Base-by-base conservation (phyloP, 2,113 vertebrate species). In the Nematolebias whitei region DNA sequence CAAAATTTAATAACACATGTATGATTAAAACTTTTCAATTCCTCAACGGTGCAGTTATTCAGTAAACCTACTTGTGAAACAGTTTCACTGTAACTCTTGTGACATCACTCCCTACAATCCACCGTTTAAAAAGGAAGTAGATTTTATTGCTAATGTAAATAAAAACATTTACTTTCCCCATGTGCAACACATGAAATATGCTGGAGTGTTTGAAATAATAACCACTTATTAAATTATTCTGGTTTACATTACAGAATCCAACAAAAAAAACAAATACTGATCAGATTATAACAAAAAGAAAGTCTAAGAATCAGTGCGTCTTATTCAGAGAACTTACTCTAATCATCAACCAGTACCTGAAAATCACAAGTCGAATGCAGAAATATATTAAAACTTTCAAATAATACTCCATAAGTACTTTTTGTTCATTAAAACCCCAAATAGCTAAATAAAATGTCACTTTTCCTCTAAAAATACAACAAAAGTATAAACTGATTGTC, bases 191-290 rank as follows among this genome's bases (percentile, higher is more conserved):
- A 61, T 1, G 22, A 55, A 3, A 3, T 2, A 63, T 26, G 38
- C 6, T 15, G 38, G 19, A 66, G 29, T 23, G 9, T 2, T 50
- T 54, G 40, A 71, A 63, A 80, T 48, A 39, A 39, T 3, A 53
- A 29, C 9, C 47, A n/a, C 13, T 8, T 12, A 51, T 54, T 44
- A 43, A 45, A 68, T 16, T 49, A 0, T 38, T 41, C 47, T 15
- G 18, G 20, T 3, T 5, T 49, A 43, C 24, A 71, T 64, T 23
- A 50, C 29, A 53, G 44, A 68, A 14, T 43, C 13, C 24, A 43
- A 68, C 19, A 56, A 49, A 6, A 68, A 85, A 6, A 68, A 85
- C 58, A 79, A 79, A 83, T 81, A 88, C 79, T 74, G 74, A 80
- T 72, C 26, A 55, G 10, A 58, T 39, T 47, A 6, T 18, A n/a